Evolutionary conservation across 2,888 invertebrate genomes (phyloP).

Genomic region (Apamea monoglypha): DNA sequence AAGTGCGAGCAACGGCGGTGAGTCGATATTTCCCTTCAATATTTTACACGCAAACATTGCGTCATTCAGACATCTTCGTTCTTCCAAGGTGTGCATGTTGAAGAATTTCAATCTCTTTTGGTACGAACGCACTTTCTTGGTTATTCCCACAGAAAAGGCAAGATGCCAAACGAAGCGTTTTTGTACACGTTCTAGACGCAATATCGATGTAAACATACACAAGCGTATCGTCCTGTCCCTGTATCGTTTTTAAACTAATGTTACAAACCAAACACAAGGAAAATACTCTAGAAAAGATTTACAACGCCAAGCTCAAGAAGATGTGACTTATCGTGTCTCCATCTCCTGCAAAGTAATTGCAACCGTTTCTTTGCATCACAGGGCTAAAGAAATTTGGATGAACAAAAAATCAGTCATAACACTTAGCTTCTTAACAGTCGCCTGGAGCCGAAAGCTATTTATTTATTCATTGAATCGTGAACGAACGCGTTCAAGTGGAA

Average conservation of each 20-base stretch:
- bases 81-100: no score
- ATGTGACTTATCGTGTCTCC: conserved; percentile 15
- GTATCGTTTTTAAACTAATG: neutral
- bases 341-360: conserved; percentile 25
- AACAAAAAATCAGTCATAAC: conserved; percentile 70
- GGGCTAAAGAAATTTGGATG: conserved; percentile 13
- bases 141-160: no score
- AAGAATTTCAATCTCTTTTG: no score
- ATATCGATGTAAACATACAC: no score
- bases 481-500: conserved; percentile 79
- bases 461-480: conserved; percentile 84
- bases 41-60: no score
- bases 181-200: no score
- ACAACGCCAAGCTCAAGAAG: neutral
- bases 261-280: conserved; percentile 1
- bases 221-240: neutral
- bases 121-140: no score
- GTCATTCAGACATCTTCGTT: no score
- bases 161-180: no score
- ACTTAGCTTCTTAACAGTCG: conserved; percentile 47
- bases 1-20: no score
- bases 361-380: conserved; percentile 14
- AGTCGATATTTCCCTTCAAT: no score
- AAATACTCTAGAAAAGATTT: conserved; percentile 12
- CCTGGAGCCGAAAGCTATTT: conserved; percentile 79